Base-by-base conservation (phyloP, 2,888 invertebrate species). In the Trissoscelio sp. region DNA sequence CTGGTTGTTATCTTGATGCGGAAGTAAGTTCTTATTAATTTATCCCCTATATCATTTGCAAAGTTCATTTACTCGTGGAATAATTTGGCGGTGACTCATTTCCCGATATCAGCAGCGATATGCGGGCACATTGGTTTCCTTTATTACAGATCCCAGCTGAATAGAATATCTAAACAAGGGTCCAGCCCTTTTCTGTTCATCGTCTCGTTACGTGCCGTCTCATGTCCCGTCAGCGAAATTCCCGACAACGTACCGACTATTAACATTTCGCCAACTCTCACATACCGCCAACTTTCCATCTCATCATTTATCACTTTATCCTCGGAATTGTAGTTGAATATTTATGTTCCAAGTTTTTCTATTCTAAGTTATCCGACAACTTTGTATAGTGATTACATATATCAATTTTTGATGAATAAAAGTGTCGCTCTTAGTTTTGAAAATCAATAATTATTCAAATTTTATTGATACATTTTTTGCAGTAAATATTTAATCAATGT, bases 181-280 rank as follows among this genome's bases (percentile, higher is more conserved):
- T 66, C 66, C 66, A 44, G 42, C 75, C 75, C 67, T 75, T 75
- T 75, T 58, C 42, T 31, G 28, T 55, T 66, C 48, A 16, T 31
- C 57, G 11, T 57, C 64, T 58, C 51, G 24, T 39, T 58, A 48
- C 48, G 46, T 70, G 72, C 60, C 60, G 4, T 70, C 58, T 60
- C 48, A 70, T 58, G 70, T 70, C 58, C 48, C 74, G 64, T 64
- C 74, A 74, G 66, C 74, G 48, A 46, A 64, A 46, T 57, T 39
- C 44, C 73, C 44, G 60, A 62, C 62, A 64, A 53, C 39, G 22
- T 39, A 39, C 12, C 39, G 22, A 44, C 73, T 46, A 42, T 64
- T 73, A 73, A 42, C 67, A 31, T 58, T 66, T 74, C 31, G 66
- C 66, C 57, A 74, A 74, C 24, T 44, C 62, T 64, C 73, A 46